phyloP scores from a whole-genome alignment of 37 sponge, comb jelly and placozoan genomes.

The Aphrocallistes beatrix region DNA sequence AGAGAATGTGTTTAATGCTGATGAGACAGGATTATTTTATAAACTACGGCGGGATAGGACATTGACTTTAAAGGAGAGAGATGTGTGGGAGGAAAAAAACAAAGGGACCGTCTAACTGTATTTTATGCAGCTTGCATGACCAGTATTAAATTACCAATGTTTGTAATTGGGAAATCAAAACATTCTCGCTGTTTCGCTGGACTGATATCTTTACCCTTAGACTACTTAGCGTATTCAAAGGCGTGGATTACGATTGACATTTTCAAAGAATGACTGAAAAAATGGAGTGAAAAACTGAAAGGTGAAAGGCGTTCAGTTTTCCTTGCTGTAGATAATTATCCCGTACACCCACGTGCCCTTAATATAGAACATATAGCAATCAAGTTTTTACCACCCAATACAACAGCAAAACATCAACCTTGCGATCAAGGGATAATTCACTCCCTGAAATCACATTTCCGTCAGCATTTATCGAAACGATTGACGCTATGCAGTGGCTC shows the following conservation, averaged over 20 bases:
- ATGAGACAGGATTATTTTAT: slow-evolving; percentile 22
- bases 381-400: slow-evolving; percentile 24
- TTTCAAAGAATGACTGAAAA: slow-evolving; percentile 15
- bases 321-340: slow-evolving; percentile 17
- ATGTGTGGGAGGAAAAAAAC: slow-evolving; percentile 18
- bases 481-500: slow-evolving; percentile 23
- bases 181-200: slow-evolving; percentile 11
- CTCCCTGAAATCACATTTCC: slow-evolving; percentile 18
- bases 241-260: slow-evolving; percentile 22
- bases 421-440: slow-evolving; percentile 23
- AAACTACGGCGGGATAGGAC: slow-evolving; percentile 10
- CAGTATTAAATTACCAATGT: too few species aligned
- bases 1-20: slow-evolving; percentile 1
- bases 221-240: background rate
- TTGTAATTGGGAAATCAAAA: slow-evolving; percentile 17
- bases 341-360: slow-evolving; percentile 16
- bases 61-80: background rate
- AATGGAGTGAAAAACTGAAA: background rate
- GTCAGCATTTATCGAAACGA: background rate
- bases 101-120: background rate
- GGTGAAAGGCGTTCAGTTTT: background rate
- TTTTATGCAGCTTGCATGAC: background rate
- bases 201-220: background rate
- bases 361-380: background rate
- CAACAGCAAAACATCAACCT: slow-evolving; percentile 18